phyloP scores from a whole-genome alignment of 2,113 vertebrate species.

The Tetraodon nigroviridis region DNA sequence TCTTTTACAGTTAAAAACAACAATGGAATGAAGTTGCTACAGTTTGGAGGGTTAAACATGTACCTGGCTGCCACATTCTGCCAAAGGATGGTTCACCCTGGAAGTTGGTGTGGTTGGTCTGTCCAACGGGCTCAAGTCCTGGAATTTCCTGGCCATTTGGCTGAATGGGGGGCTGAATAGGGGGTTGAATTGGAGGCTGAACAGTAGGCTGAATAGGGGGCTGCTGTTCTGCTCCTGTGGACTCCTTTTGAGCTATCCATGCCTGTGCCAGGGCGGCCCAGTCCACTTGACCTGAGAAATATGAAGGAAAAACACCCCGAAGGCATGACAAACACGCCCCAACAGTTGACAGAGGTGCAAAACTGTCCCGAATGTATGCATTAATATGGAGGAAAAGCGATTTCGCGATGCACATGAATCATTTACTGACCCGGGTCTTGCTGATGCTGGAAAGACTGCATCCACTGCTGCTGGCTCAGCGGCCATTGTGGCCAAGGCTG shows the following conservation, averaged over 20 bases:
- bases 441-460: slow-evolving; percentile 98
- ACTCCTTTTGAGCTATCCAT: slow-evolving; percentile 98
- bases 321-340: background rate
- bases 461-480: slow-evolving; percentile 98
- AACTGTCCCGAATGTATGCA: too few relatives aligned
- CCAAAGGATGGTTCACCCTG: slow-evolving; percentile 88
- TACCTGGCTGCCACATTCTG: slow-evolving; percentile 97
- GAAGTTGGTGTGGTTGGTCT: slow-evolving; percentile 88
- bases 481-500: slow-evolving; percentile 99
- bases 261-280: slow-evolving; percentile 98
- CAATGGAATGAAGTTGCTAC: background rate
- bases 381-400: background rate
- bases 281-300: slow-evolving; percentile 88
- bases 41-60: background rate
- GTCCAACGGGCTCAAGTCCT: slow-evolving; percentile 80
- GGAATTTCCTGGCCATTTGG: slow-evolving; percentile 91
- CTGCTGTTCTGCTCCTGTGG: slow-evolving; percentile 82
- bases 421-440: slow-evolving; percentile 89
- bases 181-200: background rate
- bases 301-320: background rate
- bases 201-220: background rate
- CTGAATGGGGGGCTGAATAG: slow-evolving; percentile 60
- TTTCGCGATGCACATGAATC: background rate
- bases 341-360: background rate
- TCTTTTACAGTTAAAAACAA: background rate